Percentiles rank a stretch among this genome's conserved stretches.
Conservation (phyloP, 2,797 vertebrate genomes). For the Orientallactaga sibirica region DNA sequence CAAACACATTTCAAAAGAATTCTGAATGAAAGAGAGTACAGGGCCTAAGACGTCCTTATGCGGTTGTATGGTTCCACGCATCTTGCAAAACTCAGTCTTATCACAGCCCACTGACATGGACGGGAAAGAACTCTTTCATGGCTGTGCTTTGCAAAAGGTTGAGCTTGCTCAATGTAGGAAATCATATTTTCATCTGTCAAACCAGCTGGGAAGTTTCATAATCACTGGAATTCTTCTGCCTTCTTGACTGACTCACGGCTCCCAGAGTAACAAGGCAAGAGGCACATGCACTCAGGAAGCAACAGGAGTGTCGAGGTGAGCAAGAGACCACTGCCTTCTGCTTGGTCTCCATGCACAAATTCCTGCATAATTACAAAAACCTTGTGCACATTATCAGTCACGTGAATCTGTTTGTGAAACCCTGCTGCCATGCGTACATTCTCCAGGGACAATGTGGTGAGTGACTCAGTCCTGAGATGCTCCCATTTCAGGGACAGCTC, state of each 20-base stretch:
- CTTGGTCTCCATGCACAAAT: constrained; percentile 40
- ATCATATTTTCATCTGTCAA: not conserved
- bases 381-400: constrained; percentile 58
- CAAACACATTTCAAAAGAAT: not conserved
- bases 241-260: not conserved
- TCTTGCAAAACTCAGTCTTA: not conserved
- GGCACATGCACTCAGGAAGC: not conserved
- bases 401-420: constrained; percentile 57
- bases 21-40: not conserved
- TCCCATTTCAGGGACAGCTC: not conserved
- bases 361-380: constrained; percentile 66
- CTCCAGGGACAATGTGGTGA: not conserved
- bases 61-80: not conserved
- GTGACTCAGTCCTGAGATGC: not conserved
- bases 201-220: not conserved
- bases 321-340: accelerated
- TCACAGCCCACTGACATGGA: accelerated
- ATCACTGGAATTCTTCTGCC: not conserved
- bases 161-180: not conserved
- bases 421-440: not conserved
- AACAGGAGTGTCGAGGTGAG: not conserved
- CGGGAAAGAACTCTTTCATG: not conserved
- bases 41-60: not conserved
- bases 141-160: not conserved
- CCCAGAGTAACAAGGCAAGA: not conserved